These are phyloP conservation scores for Polyploca ridens DNA, from an alignment of 2,888 invertebrate species.

Conservation along the genomic window DNA sequence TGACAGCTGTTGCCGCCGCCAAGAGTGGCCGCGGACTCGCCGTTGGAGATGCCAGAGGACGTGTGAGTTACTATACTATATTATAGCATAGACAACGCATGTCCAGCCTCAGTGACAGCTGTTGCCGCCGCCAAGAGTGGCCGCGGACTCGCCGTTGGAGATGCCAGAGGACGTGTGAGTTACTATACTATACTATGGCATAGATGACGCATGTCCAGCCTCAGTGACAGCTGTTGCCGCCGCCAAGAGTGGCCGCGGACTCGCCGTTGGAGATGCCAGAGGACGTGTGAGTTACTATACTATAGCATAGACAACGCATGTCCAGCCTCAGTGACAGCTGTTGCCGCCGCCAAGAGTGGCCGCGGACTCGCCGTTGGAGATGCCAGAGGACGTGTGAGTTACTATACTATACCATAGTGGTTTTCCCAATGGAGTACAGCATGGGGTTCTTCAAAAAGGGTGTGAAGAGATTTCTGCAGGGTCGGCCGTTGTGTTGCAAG, in stretches of 20 bases:
- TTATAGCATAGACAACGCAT: conserved; percentile 98
- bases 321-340: conserved; percentile 97
- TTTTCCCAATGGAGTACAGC: too few species aligned
- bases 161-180: conserved; percentile 92
- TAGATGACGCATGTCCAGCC: conserved; percentile 98
- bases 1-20: conserved; percentile 97
- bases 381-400: conserved; percentile 91
- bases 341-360: conserved; percentile 93
- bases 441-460: too few species aligned
- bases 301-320: conserved; percentile 98
- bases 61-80: too few species aligned
- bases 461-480: too few species aligned
- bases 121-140: conserved; percentile 94
- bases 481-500: too few species aligned
- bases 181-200: too few species aligned
- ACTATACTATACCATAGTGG: too few species aligned
- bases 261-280: conserved; percentile 95
- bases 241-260: conserved; percentile 89
- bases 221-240: conserved; percentile 97
- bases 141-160: conserved; percentile 90
- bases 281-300: conserved; percentile 90
- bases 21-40: conserved; percentile 87
- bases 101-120: conserved; percentile 98
- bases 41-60: conserved; percentile 97
- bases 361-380: conserved; percentile 92